Conservation (phyloP, 2,797 vertebrate genomes). For the Cuculus canorus region DNA sequence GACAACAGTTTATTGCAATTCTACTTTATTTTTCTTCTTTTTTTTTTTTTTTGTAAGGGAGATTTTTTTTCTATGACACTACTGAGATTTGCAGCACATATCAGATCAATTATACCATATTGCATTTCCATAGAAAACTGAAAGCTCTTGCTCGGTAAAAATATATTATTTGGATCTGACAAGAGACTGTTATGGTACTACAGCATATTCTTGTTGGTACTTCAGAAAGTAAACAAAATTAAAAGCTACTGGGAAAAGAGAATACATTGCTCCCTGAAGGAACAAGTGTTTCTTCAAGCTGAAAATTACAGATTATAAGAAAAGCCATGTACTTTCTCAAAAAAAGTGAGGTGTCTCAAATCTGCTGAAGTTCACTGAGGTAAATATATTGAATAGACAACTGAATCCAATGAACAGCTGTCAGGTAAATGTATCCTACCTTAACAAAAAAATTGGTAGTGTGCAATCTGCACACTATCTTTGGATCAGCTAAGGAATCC, state of each 20-base stretch:
- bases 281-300: constrained; percentile 74
- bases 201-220: constrained; percentile 63
- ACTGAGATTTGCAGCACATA: not conserved
- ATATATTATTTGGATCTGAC: constrained; percentile 26
- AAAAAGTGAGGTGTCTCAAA: constrained; percentile 65
- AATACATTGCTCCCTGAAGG: constrained; percentile 75
- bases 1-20: constrained; percentile 10
- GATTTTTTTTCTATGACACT: not conserved
- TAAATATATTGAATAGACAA: constrained; percentile 63
- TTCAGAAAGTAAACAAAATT: constrained; percentile 78
- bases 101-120: not conserved
- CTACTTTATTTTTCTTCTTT: not conserved
- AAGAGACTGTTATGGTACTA: constrained; percentile 17
- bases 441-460: not conserved
- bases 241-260: constrained; percentile 65
- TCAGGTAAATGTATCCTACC: constrained; percentile 10
- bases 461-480: too few species aligned
- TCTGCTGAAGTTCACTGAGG: constrained; percentile 67
- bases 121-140: not conserved
- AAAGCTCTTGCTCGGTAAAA: not conserved
- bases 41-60: not conserved
- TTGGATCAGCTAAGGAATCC: not conserved
- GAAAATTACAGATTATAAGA: constrained; percentile 81
- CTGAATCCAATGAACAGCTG: constrained; percentile 38
- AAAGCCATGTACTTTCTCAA: constrained; percentile 68